Evolutionary conservation across 2,113 vertebrate species (phyloP).

Genomic region (Lophius piscatorius): DNA sequence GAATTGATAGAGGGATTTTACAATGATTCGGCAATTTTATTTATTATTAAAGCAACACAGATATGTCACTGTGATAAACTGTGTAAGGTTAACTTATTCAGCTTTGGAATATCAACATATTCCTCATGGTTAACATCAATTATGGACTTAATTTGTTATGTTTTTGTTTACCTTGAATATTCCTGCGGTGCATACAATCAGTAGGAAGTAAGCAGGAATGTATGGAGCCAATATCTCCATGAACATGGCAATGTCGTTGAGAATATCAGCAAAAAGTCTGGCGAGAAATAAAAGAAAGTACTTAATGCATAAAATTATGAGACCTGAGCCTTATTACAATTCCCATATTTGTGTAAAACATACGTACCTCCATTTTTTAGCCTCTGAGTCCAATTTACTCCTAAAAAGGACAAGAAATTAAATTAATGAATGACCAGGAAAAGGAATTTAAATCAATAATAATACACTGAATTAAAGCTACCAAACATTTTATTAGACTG

Average conservation of each 20-base stretch:
- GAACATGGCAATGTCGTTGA: slow-evolving; percentile 90
- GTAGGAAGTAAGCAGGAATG: slow-evolving; percentile 83
- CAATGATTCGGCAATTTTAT: too few relatives aligned
- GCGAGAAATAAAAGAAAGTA: neutral
- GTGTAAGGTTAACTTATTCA: too few relatives aligned
- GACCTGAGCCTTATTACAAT: neutral
- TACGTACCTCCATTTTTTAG: slow-evolving; percentile 89
- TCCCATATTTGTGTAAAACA: too few relatives aligned
- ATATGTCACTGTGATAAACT: too few relatives aligned
- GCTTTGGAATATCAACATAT: too few relatives aligned
- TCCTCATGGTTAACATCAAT: too few relatives aligned
- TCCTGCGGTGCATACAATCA: slow-evolving; percentile 84
- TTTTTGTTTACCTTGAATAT: slow-evolving; percentile 85
- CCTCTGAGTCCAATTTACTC: slow-evolving; percentile 89
- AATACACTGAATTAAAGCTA: too few relatives aligned
- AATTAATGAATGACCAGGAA: neutral
- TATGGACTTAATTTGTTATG: neutral
- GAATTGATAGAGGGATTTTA: too few relatives aligned
- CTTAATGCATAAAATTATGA: neutral
- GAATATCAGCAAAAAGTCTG: slow-evolving; percentile 89
- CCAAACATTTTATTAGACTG: too few relatives aligned
- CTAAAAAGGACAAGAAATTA: slow-evolving; percentile 60
- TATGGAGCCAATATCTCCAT: slow-evolving; percentile 87
- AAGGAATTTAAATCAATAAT: too few relatives aligned
- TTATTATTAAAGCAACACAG: too few relatives aligned